Percentiles rank a stretch among this genome's conserved stretches.
These are phyloP conservation scores for Lobophora halterata DNA, from an alignment of 2,888 invertebrate genomes.

Conservation along the genomic window DNA sequence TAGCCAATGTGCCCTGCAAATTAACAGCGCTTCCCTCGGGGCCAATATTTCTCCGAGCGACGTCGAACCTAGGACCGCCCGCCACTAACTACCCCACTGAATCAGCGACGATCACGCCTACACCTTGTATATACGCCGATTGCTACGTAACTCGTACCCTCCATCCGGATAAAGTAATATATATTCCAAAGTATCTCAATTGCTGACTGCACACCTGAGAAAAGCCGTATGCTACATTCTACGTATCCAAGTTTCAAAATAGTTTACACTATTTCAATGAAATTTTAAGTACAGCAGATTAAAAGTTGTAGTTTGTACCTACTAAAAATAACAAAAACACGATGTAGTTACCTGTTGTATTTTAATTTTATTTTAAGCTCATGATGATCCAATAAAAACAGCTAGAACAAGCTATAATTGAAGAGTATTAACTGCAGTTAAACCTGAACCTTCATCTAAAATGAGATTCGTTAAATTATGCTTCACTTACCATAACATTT, in stretches of 20 bases:
- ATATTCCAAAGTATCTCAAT: constrained; percentile 56
- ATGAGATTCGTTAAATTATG: constrained; percentile 57
- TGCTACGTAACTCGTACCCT: constrained; percentile 69
- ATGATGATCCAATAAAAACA: constrained; percentile 36
- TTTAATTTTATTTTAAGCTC: constrained; percentile 26
- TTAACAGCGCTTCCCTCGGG: constrained; percentile 74
- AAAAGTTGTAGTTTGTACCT: too few species aligned
- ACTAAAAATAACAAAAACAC: constrained; percentile 19
- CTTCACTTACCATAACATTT: constrained; percentile 62
- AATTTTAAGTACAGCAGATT: too few species aligned
- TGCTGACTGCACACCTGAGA: constrained; percentile 58
- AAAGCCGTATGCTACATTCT: too few species aligned
- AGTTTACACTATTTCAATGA: too few species aligned
- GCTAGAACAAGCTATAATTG: constrained; percentile 45
- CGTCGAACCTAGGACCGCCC: constrained; percentile 75
- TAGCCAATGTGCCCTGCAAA: constrained; percentile 70
- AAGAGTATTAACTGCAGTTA: constrained; percentile 44
- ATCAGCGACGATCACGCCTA: constrained; percentile 80
- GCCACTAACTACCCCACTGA: constrained; percentile 78
- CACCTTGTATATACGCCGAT: constrained; percentile 77
- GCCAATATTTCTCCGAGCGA: constrained; percentile 76
- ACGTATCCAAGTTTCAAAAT: too few species aligned
- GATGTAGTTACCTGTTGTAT: constrained; percentile 21
- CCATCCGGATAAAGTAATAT: constrained; percentile 69
- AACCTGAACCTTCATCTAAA: constrained; percentile 52